These are phyloP conservation scores for Sorex araneus DNA, from an alignment of 2,113 vertebrate genomes.

Conservation along the genomic window DNA sequence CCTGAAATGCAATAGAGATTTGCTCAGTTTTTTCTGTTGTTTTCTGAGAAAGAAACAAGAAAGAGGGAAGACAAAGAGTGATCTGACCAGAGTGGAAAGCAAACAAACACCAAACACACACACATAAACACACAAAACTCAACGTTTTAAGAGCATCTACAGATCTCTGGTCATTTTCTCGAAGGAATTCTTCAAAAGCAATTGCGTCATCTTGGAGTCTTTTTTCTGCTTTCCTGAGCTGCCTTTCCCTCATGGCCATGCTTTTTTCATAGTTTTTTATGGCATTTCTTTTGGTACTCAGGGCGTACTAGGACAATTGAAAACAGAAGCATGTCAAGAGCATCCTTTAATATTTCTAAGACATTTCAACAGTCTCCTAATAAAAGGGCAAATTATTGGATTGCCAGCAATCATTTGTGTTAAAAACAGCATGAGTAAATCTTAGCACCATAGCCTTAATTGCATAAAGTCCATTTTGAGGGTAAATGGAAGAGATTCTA, in stretches of 20 bases:
- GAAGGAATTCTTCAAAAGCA: slow-evolving; percentile 87
- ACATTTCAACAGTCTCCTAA: not conserved
- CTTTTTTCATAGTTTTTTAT: slow-evolving; percentile 81
- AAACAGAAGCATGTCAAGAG: slow-evolving; percentile 22
- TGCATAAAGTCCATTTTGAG: not conserved
- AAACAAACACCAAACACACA: not conserved
- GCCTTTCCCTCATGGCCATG: slow-evolving; percentile 70
- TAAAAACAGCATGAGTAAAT: not conserved
- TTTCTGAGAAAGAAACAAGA: slow-evolving; percentile 15
- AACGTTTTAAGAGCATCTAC: slow-evolving; percentile 87
- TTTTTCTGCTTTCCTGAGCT: slow-evolving; percentile 78
- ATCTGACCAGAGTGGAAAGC: not conserved
- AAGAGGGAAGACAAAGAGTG: not conserved
- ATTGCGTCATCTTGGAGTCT: slow-evolving; percentile 82
- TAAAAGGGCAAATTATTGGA: not conserved
- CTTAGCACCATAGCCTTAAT: not conserved
- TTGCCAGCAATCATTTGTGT: not conserved
- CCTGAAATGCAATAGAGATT: slow-evolving; percentile 77
- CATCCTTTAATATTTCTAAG: not conserved
- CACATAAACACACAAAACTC: slow-evolving; percentile 13
- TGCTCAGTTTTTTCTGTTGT: not conserved
- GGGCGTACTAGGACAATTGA: slow-evolving; percentile 80
- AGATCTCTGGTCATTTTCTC: slow-evolving; percentile 85
- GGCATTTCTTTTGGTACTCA: slow-evolving; percentile 82
- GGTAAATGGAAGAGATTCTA: not conserved